Evolutionary conservation across 2,113 vertebrate genomes (phyloP).

Genomic region (Nipponia nippon): DNA sequence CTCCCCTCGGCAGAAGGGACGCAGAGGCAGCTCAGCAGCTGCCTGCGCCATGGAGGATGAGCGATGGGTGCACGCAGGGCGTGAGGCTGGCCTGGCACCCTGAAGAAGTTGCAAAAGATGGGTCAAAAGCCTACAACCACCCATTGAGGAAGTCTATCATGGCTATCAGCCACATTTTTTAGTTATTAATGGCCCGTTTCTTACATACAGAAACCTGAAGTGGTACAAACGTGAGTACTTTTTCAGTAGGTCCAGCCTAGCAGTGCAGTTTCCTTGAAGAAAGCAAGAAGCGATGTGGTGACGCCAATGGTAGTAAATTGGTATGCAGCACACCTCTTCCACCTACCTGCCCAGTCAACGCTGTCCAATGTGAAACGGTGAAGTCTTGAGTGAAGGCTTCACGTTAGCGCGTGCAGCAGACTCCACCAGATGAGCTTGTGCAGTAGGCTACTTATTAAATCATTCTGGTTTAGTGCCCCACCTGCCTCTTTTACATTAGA

Average conservation of each 20-base stretch:
- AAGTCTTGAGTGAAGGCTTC: not conserved
- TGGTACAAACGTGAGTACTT: accelerated
- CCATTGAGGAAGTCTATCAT: accelerated
- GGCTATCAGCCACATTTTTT: not conserved
- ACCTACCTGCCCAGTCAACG: not conserved
- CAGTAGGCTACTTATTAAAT: not conserved
- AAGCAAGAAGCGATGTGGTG: not conserved
- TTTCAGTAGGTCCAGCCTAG: not conserved
- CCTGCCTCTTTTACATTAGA: not conserved
- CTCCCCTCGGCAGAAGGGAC: accelerated
- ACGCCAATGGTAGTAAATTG: accelerated
- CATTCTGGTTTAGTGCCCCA: not conserved
- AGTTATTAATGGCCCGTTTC: not conserved
- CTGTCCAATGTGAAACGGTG: not conserved
- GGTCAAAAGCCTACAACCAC: accelerated
- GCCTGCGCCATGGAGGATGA: accelerated
- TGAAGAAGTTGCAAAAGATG: not conserved
- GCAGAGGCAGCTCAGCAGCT: accelerated
- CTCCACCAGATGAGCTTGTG: not conserved
- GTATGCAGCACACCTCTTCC: not conserved
- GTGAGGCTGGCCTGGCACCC: not conserved
- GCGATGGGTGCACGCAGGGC: accelerated
- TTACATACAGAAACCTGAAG: not conserved
- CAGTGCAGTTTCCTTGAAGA: not conserved
- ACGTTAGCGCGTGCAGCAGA: not conserved